Evolutionary conservation across 2,888 invertebrate genomes (phyloP), one percentile per base, ranked within the genome.

Genomic region (Eretmocerus hayati): DNA sequence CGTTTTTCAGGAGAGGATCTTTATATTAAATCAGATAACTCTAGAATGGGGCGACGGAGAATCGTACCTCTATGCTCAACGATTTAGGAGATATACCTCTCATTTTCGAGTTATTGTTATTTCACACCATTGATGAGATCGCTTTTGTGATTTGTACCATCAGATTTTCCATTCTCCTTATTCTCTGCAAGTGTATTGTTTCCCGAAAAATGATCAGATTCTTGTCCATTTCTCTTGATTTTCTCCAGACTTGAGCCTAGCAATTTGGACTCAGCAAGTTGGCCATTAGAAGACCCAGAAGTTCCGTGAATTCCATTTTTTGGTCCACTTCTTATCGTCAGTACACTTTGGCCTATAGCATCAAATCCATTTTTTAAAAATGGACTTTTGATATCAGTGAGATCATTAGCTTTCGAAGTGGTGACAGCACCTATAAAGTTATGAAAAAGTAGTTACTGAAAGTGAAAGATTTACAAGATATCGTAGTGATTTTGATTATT

Each of bases 41-140:
- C 40, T 15, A 31, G 35, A 50, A 20, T 48, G 49, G 45, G 39
- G n/a, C n/a, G n/a, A n/a, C n/a, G n/a, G n/a, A n/a, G n/a, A n/a
- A n/a, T n/a, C n/a, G n/a, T n/a, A n/a, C n/a, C n/a, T 26, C 26
- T 31, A 36, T 50, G 38, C 21, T n/a, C 42, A 15, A 51, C 31
- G 45, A 45, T 45, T 45, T 16, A 15, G 13, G 42, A 41, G 42
- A 16, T 43, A 36, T 16, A n/a, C n/a, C n/a, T n/a, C n/a, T n/a
- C n/a, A n/a, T n/a, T n/a, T 16, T 36, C 23, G 21, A 35, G 33
- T 39, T 42, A 42, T 18, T 42, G 48, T 30, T 53, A 45, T 45
- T 53, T 50, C 4, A 50, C 41, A 22, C 53, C 47, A 21, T 50
- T 53, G n/a, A 53, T 20, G 48, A 50, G 50, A 47, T 48, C 46